Evolutionary conservation across 1,140 invertebrate genomes (phyloP).

Genomic region (Bilobella aurantiaca): DNA sequence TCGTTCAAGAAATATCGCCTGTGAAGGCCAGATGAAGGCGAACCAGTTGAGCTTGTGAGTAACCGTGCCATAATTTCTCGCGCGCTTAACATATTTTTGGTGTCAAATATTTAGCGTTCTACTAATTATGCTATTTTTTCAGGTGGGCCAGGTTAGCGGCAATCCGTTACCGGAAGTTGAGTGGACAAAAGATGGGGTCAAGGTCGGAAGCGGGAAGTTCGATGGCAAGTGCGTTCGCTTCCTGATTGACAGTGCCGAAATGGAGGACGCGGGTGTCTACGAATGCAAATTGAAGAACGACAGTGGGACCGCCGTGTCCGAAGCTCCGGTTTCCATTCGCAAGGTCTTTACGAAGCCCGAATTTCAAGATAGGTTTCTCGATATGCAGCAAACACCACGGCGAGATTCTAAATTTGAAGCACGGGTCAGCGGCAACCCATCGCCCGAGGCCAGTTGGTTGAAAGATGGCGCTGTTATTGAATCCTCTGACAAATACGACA

Average conservation of each 20-base stretch:
- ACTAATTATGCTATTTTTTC: not conserved
- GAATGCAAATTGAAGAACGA: constrained; percentile 60
- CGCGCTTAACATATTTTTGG: too few species aligned
- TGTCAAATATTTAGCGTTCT: not conserved
- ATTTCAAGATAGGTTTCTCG: constrained; percentile 71
- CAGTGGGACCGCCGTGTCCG: constrained; percentile 52
- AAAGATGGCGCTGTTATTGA: constrained; percentile 44
- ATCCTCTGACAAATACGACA: constrained; percentile 60
- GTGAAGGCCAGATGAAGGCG: constrained; percentile 64
- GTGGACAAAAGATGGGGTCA: constrained; percentile 14
- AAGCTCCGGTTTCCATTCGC: constrained; percentile 54
- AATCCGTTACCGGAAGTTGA: constrained; percentile 2
- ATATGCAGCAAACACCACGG: constrained; percentile 68
- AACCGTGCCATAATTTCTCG: constrained; percentile 29
- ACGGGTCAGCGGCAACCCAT: constrained; percentile 38
- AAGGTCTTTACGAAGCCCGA: constrained; percentile 67
- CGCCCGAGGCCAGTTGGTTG: not conserved
- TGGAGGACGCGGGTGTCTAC: constrained; percentile 67
- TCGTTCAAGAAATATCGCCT: constrained; percentile 62
- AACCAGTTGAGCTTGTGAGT: constrained; percentile 40
- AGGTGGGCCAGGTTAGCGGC: constrained; percentile 6
- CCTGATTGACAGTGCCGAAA: constrained; percentile 3
- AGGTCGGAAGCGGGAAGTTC: constrained; percentile 18
- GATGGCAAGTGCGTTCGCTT: constrained; percentile 44
- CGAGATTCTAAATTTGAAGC: constrained; percentile 70